These are phyloP conservation scores for Episyrphus balteatus DNA, from an alignment of 1,140 invertebrate genomes.

Conservation along the genomic window DNA sequence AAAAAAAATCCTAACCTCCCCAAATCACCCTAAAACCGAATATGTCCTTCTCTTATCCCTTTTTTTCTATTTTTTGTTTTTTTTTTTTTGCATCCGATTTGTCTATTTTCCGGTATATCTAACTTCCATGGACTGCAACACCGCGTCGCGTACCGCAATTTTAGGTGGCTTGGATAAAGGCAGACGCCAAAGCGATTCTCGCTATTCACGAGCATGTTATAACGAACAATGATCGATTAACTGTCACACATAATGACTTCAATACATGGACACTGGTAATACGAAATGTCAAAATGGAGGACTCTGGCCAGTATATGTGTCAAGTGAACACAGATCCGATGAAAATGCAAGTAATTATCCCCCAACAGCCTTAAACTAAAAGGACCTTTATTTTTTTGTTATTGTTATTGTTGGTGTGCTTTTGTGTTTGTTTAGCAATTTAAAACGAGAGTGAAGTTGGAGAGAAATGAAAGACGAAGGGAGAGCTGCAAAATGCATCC, in stretches of 20 bases:
- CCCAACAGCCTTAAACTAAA: neutral
- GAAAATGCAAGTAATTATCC: slow-evolving; percentile 68
- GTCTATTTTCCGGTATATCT: too few relatives aligned
- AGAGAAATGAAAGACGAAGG: too few relatives aligned
- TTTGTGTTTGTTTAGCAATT: too few relatives aligned
- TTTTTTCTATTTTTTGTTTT: too few relatives aligned
- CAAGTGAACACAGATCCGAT: slow-evolving; percentile 90
- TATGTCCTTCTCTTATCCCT: too few relatives aligned
- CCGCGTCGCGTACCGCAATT: neutral
- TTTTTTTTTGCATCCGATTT: too few relatives aligned
- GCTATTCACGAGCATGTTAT: slow-evolving; percentile 88
- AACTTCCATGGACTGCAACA: too few relatives aligned
- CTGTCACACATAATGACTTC: slow-evolving; percentile 75
- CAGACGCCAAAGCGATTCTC: slow-evolving; percentile 81
- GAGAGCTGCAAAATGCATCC: too few relatives aligned
- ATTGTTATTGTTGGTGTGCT: too few relatives aligned
- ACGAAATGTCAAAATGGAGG: slow-evolving; percentile 65
- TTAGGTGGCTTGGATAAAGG: slow-evolving; percentile 87
- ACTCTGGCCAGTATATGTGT: slow-evolving; percentile 83
- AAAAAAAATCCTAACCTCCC: neutral
- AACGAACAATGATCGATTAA: slow-evolving; percentile 75
- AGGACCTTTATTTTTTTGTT: too few relatives aligned
- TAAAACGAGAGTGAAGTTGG: too few relatives aligned
- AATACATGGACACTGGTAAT: slow-evolving; percentile 83
- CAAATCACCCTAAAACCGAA: neutral